Evolutionary conservation across 2,113 vertebrate genomes (phyloP).

Genomic region (Scolopax mira): DNA sequence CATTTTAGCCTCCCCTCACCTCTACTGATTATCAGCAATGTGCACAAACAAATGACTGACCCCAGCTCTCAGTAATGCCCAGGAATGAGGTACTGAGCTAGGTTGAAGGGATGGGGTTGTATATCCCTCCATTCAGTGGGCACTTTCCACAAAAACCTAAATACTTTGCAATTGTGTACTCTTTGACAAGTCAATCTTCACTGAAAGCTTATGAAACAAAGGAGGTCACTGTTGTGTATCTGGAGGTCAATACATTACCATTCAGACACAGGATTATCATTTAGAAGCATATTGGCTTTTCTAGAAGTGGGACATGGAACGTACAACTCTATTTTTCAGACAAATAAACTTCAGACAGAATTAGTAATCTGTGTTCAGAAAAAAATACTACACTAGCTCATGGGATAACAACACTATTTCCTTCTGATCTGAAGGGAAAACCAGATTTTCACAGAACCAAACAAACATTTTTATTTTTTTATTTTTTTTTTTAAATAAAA

Average conservation of each 20-base stretch:
- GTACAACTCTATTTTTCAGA: neutral
- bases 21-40: neutral
- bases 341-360: neutral
- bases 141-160: neutral
- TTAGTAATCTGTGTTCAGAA: neutral
- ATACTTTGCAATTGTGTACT: neutral
- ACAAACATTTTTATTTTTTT: neutral
- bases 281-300: neutral
- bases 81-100: neutral
- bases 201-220: neutral
- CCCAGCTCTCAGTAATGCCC: neutral
- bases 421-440: neutral
- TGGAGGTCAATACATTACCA: neutral
- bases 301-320: neutral
- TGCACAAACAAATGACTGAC: neutral
- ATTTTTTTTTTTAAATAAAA: neutral
- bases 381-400: neutral
- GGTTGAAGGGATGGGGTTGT: neutral
- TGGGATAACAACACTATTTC: neutral
- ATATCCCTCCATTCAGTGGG: neutral
- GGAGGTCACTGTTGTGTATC: neutral
- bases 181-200: neutral
- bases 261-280: neutral
- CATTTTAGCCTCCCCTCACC: neutral
- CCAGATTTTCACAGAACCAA: neutral